These are phyloP conservation scores for Macrobrachium nipponense DNA, from an alignment of 1,140 invertebrate genomes.

Conservation along the genomic window DNA sequence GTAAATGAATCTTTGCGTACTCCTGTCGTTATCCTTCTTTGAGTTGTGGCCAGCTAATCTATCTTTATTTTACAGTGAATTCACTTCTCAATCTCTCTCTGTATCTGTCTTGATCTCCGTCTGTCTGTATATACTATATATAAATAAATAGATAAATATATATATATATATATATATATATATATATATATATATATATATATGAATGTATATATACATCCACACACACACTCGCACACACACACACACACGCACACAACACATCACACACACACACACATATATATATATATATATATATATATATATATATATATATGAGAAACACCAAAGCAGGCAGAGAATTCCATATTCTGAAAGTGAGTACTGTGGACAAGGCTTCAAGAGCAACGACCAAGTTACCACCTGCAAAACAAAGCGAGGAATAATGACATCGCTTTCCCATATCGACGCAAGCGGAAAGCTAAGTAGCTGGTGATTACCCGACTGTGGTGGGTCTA, in stretches of 20 bases:
- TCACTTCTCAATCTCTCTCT: neutral
- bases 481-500: too few relatives aligned
- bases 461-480: too few relatives aligned
- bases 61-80: neutral
- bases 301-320: neutral
- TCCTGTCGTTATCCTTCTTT: neutral
- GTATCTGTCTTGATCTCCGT: neutral
- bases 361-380: too few relatives aligned
- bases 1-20: neutral
- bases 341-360: neutral
- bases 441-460: too few relatives aligned
- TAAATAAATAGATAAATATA: neutral
- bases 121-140: neutral
- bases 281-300: slow-evolving; percentile 7
- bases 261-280: slow-evolving; percentile 10
- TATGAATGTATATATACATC: slow-evolving; percentile 8
- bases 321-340: neutral
- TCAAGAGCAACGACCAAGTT: too few relatives aligned
- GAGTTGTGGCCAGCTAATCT: neutral
- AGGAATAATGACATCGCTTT: too few relatives aligned
- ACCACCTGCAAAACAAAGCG: too few relatives aligned
- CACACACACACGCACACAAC: neutral
- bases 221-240: neutral
- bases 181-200: neutral
- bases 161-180: neutral